phyloP scores from a whole-genome alignment of 2,888 invertebrate genomes.

The Melangyna quadrimaculata region DNA sequence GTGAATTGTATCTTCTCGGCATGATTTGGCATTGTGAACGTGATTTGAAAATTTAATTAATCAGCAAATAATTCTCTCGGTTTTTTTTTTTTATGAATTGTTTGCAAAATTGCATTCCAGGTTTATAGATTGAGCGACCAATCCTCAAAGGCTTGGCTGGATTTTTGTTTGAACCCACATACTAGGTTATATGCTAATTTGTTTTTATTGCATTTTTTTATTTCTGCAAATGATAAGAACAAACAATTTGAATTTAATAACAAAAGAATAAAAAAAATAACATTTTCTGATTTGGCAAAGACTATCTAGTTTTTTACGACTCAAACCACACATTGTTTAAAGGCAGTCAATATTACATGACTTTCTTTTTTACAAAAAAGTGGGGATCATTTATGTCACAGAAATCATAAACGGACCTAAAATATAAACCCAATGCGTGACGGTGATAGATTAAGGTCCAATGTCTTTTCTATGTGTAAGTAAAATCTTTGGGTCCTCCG shows the following conservation, averaged over 20 bases:
- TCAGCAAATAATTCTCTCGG: neutral
- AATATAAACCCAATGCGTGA: too few species aligned
- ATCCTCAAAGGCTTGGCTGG: slow-evolving; percentile 18
- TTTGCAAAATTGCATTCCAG: slow-evolving; percentile 49
- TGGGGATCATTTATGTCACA: too few species aligned
- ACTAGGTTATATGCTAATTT: neutral
- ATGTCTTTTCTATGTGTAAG: too few species aligned
- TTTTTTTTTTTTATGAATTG: neutral
- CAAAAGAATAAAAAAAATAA: neutral
- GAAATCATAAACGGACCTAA: too few species aligned
- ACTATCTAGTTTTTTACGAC: neutral
- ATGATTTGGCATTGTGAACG: slow-evolving; percentile 45
- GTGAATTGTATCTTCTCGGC: slow-evolving; percentile 36
- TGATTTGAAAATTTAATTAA: slow-evolving; percentile 33
- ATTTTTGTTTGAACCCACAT: slow-evolving; percentile 1
- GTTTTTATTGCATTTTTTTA: neutral
- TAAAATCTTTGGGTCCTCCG: too few species aligned
- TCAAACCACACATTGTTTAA: too few species aligned
- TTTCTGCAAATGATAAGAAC: neutral
- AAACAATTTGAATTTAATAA: neutral
- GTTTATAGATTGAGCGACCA: slow-evolving; percentile 49
- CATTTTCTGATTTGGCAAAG: too few species aligned
- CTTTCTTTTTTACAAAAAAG: too few species aligned
- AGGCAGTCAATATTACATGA: too few species aligned
- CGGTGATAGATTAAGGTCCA: too few species aligned